These are phyloP conservation scores for Cryptosula pallasiana DNA, from an alignment of 2,888 invertebrate genomes.

Conservation along the genomic window DNA sequence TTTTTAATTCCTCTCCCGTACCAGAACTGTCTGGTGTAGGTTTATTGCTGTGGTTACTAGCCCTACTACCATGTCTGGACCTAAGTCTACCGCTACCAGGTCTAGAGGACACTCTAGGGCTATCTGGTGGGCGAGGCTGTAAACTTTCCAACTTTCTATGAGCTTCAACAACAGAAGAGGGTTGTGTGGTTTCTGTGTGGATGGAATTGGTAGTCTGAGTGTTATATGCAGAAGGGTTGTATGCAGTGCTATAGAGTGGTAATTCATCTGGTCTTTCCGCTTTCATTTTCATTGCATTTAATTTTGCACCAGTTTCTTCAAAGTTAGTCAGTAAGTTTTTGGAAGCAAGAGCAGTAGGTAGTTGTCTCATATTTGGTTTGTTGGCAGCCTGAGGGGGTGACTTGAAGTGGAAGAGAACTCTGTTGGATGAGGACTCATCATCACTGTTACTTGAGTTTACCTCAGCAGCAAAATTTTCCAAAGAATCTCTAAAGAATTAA, in stretches of 20 bases:
- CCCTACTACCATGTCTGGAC: not conserved
- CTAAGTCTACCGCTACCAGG: conserved; percentile 16
- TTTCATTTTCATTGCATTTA: not conserved
- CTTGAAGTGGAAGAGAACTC: conserved; percentile 19
- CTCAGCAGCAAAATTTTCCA: not conserved
- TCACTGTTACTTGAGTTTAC: not conserved
- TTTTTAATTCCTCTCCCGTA: not conserved
- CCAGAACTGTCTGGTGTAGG: conserved; percentile 17
- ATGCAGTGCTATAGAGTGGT: not conserved
- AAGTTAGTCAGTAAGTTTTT: not conserved
- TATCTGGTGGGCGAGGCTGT: conserved; percentile 18
- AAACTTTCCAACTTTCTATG: not conserved
- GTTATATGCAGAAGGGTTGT: not conserved
- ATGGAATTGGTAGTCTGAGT: not conserved
- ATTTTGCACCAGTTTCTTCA: not conserved
- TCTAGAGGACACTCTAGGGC: conserved; percentile 10
- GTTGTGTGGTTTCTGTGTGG: not conserved
- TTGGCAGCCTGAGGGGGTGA: conserved; percentile 5
- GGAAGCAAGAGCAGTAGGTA: not conserved
- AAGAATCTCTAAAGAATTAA: conserved; percentile 5
- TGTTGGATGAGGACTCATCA: not conserved
- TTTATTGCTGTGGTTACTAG: conserved; percentile 22
- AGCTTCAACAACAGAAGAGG: conserved; percentile 4
- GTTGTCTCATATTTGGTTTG: not conserved
- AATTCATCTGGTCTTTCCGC: not conserved